phyloP scores from a whole-genome alignment of 2,888 invertebrate genomes.

The Beris morrisii region DNA sequence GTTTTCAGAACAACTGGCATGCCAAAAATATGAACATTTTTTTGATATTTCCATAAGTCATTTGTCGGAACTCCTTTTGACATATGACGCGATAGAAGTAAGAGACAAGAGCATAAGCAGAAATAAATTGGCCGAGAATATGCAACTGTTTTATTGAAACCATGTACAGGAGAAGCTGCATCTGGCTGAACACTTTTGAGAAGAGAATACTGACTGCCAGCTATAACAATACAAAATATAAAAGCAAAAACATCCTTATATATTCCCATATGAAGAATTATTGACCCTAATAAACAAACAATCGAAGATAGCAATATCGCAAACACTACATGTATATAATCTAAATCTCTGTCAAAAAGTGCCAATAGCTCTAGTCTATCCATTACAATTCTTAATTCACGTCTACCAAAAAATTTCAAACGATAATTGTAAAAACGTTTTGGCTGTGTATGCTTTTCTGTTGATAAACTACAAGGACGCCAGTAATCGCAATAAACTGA shows the following conservation, averaged over 20 bases:
- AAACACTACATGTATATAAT: slow-evolving; percentile 72
- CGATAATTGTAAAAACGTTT: slow-evolving; percentile 56
- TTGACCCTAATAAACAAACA: slow-evolving; percentile 84
- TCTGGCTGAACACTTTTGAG: slow-evolving; percentile 98
- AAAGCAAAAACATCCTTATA: slow-evolving; percentile 92
- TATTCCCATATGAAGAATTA: slow-evolving; percentile 79
- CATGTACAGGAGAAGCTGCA: slow-evolving; percentile 97
- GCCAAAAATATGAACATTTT: slow-evolving; percentile 47
- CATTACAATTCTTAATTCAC: slow-evolving; percentile 75
- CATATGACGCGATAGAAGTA: slow-evolving; percentile 58
- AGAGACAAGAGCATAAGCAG: slow-evolving; percentile 70
- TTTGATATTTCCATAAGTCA: slow-evolving; percentile 1
- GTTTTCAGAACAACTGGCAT: slow-evolving; percentile 59
- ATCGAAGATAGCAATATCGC: slow-evolving; percentile 81
- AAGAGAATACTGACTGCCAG: slow-evolving; percentile 95
- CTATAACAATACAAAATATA: slow-evolving; percentile 96
- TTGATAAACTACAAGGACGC: slow-evolving; percentile 50
- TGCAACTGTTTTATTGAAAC: slow-evolving; percentile 92
- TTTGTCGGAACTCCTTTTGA: slow-evolving; percentile 40
- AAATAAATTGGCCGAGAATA: slow-evolving; percentile 95
- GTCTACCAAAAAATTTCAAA: slow-evolving; percentile 50
- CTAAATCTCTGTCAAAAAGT: slow-evolving; percentile 86
- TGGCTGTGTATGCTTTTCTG: slow-evolving; percentile 50
- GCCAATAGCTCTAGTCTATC: slow-evolving; percentile 91
- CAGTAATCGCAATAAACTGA: slow-evolving; percentile 53